phyloP scores from a whole-genome alignment of 2,888 invertebrate genomes.

The Deroplatys truncata region DNA sequence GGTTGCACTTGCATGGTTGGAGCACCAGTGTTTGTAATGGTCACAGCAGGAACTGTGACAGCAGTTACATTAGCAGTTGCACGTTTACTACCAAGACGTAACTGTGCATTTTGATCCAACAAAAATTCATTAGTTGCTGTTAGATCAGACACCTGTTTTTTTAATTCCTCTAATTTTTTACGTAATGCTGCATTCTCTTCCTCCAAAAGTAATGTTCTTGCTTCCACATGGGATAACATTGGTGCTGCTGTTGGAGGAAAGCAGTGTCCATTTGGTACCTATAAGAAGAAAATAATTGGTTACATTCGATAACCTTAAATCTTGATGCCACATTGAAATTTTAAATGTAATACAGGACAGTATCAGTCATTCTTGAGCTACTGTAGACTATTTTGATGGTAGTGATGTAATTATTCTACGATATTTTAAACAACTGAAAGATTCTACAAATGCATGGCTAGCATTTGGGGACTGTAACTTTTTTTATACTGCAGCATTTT shows the following conservation, averaged over 20 bases:
- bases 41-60: slow-evolving; percentile 57
- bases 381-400: too few relatives aligned
- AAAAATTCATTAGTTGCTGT: slow-evolving; percentile 75
- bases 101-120: slow-evolving; percentile 69
- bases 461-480: too few relatives aligned
- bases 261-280: slow-evolving; percentile 10
- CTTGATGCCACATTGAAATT: neutral
- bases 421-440: too few relatives aligned
- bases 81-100: slow-evolving; percentile 58
- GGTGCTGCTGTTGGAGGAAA: slow-evolving; percentile 1
- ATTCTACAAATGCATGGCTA: too few relatives aligned
- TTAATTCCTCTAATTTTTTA: slow-evolving; percentile 64
- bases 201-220: slow-evolving; percentile 37
- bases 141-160: slow-evolving; percentile 65
- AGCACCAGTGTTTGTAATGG: slow-evolving; percentile 51
- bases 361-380: too few relatives aligned
- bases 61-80: slow-evolving; percentile 48
- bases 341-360: neutral
- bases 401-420: too few relatives aligned
- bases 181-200: slow-evolving; percentile 65
- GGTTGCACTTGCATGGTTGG: slow-evolving; percentile 31
- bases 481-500: too few relatives aligned
- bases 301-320: neutral
- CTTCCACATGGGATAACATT: slow-evolving; percentile 15
- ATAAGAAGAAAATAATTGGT: neutral